Evolutionary conservation across 1,140 invertebrate species (phyloP).

Genomic region (Drosophila nebulosa): DNA sequence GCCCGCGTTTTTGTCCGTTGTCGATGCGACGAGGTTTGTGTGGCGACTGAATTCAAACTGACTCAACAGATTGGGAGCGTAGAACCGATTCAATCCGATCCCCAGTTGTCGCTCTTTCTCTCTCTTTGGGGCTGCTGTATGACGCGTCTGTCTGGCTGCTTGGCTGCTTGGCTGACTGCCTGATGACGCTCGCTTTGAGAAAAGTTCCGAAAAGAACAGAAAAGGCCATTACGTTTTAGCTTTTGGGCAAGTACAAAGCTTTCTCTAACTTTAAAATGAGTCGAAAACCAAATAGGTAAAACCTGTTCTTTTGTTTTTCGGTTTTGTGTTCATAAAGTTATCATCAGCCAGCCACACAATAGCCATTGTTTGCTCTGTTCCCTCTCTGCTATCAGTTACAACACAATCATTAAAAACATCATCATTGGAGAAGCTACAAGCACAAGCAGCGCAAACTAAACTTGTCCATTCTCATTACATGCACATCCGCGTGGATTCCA

Average conservation of each 20-base stretch:
- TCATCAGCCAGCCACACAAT: neutral
- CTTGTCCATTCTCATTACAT: neutral
- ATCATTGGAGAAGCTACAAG: neutral
- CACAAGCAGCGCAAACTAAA: neutral
- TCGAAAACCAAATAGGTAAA: conserved; percentile 1
- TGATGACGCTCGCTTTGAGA: conserved; percentile 15
- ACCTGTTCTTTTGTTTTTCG: neutral
- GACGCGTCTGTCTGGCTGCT: neutral
- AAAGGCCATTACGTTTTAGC: neutral
- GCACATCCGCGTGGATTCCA: neutral
- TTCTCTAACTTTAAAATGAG: neutral
- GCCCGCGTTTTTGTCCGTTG: conserved; percentile 49
- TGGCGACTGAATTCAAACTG: conserved; percentile 63
- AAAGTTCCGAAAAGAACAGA: conserved; percentile 49
- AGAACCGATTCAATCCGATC: conserved; percentile 29
- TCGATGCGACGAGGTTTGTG: conserved; percentile 50
- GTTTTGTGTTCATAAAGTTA: neutral
- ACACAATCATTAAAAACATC: neutral
- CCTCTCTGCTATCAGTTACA: neutral
- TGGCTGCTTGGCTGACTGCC: neutral
- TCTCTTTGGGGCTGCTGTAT: conserved; percentile 34
- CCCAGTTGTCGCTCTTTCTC: conserved; percentile 16
- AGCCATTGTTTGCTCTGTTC: neutral
- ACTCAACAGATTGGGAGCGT: conserved; percentile 32
- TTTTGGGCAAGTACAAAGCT: neutral